Evolutionary conservation across 2,888 invertebrate species (phyloP).

Genomic region (Drosophila subquinaria): DNA sequence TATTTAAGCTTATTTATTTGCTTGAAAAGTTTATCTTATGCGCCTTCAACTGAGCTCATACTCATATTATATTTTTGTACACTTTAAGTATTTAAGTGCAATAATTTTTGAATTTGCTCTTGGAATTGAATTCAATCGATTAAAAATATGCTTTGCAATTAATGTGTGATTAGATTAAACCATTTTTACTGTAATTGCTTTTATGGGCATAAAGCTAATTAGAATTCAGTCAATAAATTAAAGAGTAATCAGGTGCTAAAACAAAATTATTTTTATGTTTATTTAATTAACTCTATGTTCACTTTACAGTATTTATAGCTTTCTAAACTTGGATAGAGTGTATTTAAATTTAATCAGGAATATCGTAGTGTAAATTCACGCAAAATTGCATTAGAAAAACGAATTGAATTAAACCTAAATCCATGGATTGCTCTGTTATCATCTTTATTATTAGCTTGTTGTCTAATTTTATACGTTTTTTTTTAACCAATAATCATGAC

Average conservation of each 20-base stretch:
- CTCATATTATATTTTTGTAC: conserved; percentile 1
- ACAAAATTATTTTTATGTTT: not conserved
- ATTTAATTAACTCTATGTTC: not conserved
- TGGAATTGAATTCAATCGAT: not conserved
- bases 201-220: not conserved
- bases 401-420: no score
- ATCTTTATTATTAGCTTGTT: no score
- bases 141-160: not conserved
- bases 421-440: no score
- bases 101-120: not conserved
- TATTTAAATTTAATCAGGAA: no score
- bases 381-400: no score
- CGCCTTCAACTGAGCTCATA: conserved; percentile 8
- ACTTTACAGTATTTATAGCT: no score
- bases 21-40: conserved; percentile 16
- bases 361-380: no score
- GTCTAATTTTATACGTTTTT: no score
- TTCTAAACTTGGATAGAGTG: no score
- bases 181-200: not conserved
- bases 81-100: no score
- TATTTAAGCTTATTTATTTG: conserved; percentile 23
- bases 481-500: no score
- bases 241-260: not conserved
- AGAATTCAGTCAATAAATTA: no score
- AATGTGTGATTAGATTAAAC: not conserved